Conservation (phyloP, 1,140 invertebrate genomes). For the Hermetia illucens region DNA sequence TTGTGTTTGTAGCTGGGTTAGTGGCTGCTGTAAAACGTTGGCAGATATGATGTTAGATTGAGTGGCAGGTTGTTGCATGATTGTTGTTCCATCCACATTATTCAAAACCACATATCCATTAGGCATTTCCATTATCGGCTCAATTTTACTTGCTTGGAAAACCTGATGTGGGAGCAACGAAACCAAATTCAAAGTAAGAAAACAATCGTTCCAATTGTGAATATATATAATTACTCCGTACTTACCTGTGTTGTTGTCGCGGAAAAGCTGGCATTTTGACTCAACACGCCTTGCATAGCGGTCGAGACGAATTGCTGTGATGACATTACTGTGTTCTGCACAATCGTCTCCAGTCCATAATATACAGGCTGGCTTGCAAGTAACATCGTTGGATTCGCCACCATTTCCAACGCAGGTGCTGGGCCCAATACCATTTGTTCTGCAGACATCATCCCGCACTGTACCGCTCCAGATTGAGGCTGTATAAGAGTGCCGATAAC, state of each 20-base stretch:
- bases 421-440: constrained; percentile 49
- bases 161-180: constrained; percentile 23
- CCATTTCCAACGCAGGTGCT: constrained; percentile 52
- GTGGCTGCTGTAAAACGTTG: constrained; percentile 14
- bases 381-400: constrained; percentile 51
- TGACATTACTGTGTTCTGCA: constrained; percentile 72
- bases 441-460: constrained; percentile 38
- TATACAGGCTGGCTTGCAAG: constrained; percentile 58
- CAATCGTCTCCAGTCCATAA: constrained; percentile 67
- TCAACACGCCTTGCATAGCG: constrained; percentile 57
- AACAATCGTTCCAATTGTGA: background rate
- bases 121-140: constrained; percentile 58
- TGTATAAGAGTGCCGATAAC: constrained; percentile 44
- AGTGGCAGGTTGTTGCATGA: constrained; percentile 6
- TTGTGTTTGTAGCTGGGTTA: constrained; percentile 11
- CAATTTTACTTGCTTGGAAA: constrained; percentile 67
- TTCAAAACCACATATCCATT: constrained; percentile 57
- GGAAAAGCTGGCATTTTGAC: constrained; percentile 61
- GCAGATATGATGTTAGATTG: constrained; percentile 13
- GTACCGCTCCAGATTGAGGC: constrained; percentile 39
- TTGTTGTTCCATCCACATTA: constrained; percentile 26
- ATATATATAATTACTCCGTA: background rate
- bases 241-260: constrained; percentile 58
- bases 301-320: constrained; percentile 67
- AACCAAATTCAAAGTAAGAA: background rate